Evolutionary conservation across 2,888 invertebrate species (phyloP).

Genomic region (Pseudococcus viburni): DNA sequence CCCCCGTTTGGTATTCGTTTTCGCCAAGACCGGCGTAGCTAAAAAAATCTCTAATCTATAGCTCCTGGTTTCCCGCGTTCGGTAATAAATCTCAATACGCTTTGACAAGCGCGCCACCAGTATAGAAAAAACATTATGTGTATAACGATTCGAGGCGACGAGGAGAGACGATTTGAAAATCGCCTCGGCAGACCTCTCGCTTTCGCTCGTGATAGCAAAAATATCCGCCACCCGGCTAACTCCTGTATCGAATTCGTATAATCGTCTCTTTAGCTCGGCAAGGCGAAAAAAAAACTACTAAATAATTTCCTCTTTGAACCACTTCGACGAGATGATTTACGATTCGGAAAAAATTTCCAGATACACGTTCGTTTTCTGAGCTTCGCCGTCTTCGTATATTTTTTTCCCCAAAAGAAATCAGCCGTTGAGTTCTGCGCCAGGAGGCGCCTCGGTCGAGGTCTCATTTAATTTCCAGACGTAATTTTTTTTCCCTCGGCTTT

Average conservation of each 20-base stretch:
- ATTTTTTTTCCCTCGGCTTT: not conserved
- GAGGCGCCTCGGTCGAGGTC: not conserved
- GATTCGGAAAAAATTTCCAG: not conserved
- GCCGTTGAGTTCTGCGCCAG: not conserved
- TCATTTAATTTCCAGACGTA: not conserved
- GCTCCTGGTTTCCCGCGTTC: conserved; percentile 41
- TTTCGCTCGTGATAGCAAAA: not conserved
- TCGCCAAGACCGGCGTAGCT: no score
- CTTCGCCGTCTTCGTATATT: not conserved
- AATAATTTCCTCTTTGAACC: conserved; percentile 38
- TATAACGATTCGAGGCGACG: conserved; percentile 3
- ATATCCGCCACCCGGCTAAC: not conserved
- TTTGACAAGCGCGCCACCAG: conserved; percentile 38
- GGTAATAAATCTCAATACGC: conserved; percentile 39
- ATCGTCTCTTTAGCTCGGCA: not conserved
- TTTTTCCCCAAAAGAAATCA: not conserved
- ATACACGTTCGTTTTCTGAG: not conserved
- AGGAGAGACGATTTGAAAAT: not conserved
- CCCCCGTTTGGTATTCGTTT: not conserved
- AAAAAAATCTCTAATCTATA: conserved; percentile 44
- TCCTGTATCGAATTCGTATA: not conserved
- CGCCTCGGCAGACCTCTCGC: not conserved
- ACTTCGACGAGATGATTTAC: conserved; percentile 44
- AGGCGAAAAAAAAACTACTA: conserved; percentile 7
- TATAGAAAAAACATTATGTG: conserved; percentile 39